Evolutionary conservation across 2,888 invertebrate species (phyloP).

Genomic region (Teinopalpus imperialis): DNA sequence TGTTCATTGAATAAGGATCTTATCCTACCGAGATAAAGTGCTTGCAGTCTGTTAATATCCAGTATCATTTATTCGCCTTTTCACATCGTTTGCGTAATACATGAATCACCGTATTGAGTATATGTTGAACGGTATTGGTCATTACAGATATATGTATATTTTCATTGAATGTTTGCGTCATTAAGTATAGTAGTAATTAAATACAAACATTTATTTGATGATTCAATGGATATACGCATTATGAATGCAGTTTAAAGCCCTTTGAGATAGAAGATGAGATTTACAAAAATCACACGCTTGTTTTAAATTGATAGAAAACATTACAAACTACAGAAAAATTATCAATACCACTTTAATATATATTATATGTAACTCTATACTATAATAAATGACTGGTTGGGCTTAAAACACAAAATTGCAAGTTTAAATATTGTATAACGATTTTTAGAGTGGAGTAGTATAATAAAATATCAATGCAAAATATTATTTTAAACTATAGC

Average conservation of each 20-base stretch:
- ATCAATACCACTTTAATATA: too few relatives aligned
- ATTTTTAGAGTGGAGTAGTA: too few relatives aligned
- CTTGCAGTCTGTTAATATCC: conserved; percentile 39
- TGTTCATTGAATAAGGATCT: conserved; percentile 62
- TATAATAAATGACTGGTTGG: too few relatives aligned
- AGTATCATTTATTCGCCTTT: conserved; percentile 45
- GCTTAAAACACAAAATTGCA: too few relatives aligned
- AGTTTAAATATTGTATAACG: too few relatives aligned
- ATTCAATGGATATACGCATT: conserved; percentile 8
- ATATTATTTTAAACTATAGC: too few relatives aligned
- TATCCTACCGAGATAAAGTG: conserved; percentile 53
- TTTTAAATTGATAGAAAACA: too few relatives aligned
- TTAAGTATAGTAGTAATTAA: conserved; percentile 19
- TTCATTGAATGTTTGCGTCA: conserved; percentile 28
- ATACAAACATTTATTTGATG: conserved; percentile 15
- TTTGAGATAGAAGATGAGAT: too few relatives aligned
- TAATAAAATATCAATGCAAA: too few relatives aligned
- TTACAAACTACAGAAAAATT: too few relatives aligned
- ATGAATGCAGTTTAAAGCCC: neutral
- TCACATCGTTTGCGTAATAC: conserved; percentile 51
- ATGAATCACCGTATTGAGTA: conserved; percentile 24
- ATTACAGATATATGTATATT: conserved; percentile 26
- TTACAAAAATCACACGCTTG: too few relatives aligned
- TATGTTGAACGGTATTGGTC: conserved; percentile 33
- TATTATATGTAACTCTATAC: too few relatives aligned